Conservation (phyloP, 64 coral and sea anemone species). For the Montipora foliosa region DNA sequence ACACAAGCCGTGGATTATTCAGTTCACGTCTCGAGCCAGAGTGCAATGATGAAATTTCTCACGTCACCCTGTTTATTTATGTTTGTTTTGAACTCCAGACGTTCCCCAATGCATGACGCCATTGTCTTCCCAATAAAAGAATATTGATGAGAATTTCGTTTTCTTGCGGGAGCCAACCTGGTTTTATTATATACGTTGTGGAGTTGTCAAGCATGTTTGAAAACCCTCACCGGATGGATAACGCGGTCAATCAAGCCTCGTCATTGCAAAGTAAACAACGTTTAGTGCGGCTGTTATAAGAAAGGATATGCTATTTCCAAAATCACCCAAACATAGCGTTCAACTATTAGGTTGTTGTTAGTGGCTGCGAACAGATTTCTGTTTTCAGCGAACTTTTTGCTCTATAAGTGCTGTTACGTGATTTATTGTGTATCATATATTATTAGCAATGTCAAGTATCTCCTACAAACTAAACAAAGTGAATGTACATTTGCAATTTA, state of each 20-base stretch:
- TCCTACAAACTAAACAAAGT: neutral
- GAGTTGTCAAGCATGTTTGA: conserved; percentile 11
- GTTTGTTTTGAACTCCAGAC: conserved; percentile 32
- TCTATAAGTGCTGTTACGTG: no score
- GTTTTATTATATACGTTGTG: neutral
- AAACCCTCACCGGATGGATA: neutral
- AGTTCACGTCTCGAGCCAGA: neutral
- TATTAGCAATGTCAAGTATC: neutral
- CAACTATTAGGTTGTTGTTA: neutral
- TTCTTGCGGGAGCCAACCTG: neutral
- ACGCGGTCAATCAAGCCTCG: neutral
- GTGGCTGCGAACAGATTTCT: neutral
- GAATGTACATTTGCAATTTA: neutral
- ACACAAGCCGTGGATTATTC: neutral
- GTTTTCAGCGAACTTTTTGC: neutral
- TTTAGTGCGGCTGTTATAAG: neutral
- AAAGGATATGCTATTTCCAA: neutral
- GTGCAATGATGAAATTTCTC: conserved; percentile 3
- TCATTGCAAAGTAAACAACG: neutral
- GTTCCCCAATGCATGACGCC: neutral
- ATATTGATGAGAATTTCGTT: conserved; percentile 12
- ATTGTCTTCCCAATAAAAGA: conserved; percentile 30
- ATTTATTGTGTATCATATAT: neutral
- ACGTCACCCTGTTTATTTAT: conserved; percentile 42
- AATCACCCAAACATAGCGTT: neutral